These are phyloP conservation scores for Callosobruchus maculatus DNA, from an alignment of 2,888 invertebrate species.

Conservation along the genomic window DNA sequence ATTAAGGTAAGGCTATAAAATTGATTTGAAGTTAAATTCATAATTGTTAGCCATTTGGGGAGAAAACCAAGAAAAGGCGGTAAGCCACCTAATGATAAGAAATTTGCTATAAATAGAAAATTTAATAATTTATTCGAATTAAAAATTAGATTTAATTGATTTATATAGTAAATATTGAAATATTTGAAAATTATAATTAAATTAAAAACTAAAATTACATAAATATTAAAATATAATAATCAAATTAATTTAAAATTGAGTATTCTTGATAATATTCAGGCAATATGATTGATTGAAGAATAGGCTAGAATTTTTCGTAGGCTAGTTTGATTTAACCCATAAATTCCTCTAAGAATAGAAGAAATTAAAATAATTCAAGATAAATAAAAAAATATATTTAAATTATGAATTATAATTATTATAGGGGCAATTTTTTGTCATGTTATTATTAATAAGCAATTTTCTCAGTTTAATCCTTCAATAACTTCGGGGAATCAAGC, in stretches of 20 bases:
- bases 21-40: conserved; percentile 51
- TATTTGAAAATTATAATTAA: conserved; percentile 51
- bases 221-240: conserved; percentile 49
- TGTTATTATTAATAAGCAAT: conserved; percentile 55
- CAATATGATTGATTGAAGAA: conserved; percentile 63
- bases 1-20: conserved; percentile 48
- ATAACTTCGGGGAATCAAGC: conserved; percentile 60
- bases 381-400: conserved; percentile 43
- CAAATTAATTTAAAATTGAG: conserved; percentile 6
- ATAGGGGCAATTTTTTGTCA: conserved; percentile 65
- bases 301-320: conserved; percentile 58
- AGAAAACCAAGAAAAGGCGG: conserved; percentile 62
- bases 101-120: conserved; percentile 47
- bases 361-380: conserved; percentile 50
- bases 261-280: conserved; percentile 45
- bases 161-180: conserved; percentile 52
- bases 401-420: conserved; percentile 47
- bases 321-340: conserved; percentile 47
- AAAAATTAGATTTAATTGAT: conserved; percentile 52
- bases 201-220: conserved; percentile 49
- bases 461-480: conserved; percentile 57
- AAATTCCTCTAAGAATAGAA: conserved; percentile 52
- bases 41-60: conserved; percentile 59
- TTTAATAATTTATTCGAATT: not conserved
- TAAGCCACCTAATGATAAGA: conserved; percentile 57